phyloP scores from a whole-genome alignment of 2,113 vertebrate species.

The Gnathonemus echidnorhynchus region DNA sequence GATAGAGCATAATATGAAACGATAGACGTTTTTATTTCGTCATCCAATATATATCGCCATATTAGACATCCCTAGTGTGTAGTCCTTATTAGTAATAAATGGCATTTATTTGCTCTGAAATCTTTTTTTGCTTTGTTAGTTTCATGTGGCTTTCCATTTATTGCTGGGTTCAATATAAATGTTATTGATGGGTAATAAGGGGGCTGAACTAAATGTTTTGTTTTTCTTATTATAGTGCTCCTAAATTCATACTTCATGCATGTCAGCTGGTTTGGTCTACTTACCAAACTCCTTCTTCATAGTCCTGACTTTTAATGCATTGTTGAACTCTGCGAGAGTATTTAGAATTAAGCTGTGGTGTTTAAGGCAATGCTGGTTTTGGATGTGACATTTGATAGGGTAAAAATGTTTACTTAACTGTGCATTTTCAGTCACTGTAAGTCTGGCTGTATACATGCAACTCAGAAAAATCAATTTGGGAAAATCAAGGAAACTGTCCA shows the following conservation, averaged over 20 bases:
- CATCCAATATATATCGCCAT: no score
- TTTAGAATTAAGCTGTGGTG: conserved; percentile 23
- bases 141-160: not conserved
- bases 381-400: not conserved
- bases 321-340: not conserved
- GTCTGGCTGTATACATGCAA: not conserved
- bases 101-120: not conserved
- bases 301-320: not conserved
- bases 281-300: not conserved
- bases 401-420: not conserved
- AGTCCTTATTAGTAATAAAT: not conserved
- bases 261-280: not conserved
- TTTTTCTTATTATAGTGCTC: not conserved
- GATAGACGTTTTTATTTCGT: no score
- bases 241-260: not conserved
- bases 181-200: not conserved
- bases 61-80: not conserved
- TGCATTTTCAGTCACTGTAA: not conserved
- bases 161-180: not conserved
- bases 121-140: not conserved
- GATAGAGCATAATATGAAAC: no score
- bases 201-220: not conserved
- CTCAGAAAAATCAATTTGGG: not conserved
- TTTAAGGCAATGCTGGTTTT: not conserved
- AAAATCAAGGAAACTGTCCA: not conserved